Evolutionary conservation across 1,140 invertebrate genomes (phyloP), one percentile per base, ranked within the genome.

Genomic region (Linepithema humile): DNA sequence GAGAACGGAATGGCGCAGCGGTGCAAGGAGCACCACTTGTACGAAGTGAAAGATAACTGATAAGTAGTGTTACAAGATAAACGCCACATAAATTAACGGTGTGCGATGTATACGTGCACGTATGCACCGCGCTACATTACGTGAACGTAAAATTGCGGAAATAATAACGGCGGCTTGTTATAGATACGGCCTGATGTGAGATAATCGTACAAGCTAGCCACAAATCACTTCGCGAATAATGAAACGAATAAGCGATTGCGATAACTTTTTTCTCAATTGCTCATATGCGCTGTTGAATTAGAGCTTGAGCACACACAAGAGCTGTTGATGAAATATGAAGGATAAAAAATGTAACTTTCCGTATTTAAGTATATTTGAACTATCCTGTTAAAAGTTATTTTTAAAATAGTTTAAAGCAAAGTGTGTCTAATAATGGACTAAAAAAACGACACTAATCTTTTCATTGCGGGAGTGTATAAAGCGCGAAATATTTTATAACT

Each of bases 1-100:
- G 60, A 53, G 85, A 26, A 38, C 62, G 74, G 60, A 12, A n/a
- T n/a, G n/a, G 26, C 32, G 43, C 7, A 20, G 57, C 12, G 73
- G 62, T 5, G 85, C 48, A n/a, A 55, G 78, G 40, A 20, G 23
- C 20, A 15, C 43, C 5, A 82, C 85, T 70, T 87, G 82, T 77
- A 80, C 82, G 72, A 74, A 84, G 82, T 84, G 85, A 88, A 86
- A 86, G 86, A 88, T 87, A 87, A 87, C 85, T 75, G 86, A 86
- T 88, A 88, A 88, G 86, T 88, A 88, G 72, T 70, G 85, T 69
- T 84, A 77, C 72, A 67, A 88, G 86, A 88, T 88, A 88, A 77
- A 83, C 70, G 85, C 72, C 75, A 80, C 86, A 87, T 86, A 87
- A 88, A 88, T 88, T 88, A 84, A 23, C 82, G 38, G 35, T 26